phyloP scores from a whole-genome alignment of 2,888 invertebrate species.

The Punctoribates punctum region DNA sequence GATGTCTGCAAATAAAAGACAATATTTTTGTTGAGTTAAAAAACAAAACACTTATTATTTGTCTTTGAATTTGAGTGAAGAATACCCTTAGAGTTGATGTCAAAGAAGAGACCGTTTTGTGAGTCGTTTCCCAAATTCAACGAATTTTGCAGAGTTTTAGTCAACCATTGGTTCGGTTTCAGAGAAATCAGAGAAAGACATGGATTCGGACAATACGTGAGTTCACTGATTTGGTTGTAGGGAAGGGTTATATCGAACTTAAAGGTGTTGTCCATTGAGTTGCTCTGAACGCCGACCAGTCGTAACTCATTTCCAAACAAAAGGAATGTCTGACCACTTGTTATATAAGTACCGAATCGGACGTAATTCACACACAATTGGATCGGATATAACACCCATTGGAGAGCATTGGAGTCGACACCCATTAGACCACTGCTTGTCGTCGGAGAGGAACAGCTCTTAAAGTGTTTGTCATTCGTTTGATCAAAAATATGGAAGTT shows the following conservation, averaged over 20 bases:
- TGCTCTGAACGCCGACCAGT: not conserved
- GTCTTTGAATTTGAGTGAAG: not conserved
- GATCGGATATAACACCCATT: not conserved
- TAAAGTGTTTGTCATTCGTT: no score
- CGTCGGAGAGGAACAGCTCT: no score
- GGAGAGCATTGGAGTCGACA: not conserved
- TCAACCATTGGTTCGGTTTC: not conserved
- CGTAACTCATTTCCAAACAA: not conserved
- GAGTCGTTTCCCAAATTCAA: not conserved
- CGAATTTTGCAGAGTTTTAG: not conserved
- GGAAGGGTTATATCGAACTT: not conserved
- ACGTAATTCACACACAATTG: not conserved
- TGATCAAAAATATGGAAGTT: no score
- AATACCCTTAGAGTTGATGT: not conserved
- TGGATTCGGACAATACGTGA: not conserved
- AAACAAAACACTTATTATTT: not conserved
- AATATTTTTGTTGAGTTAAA: not conserved
- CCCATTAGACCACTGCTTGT: no score
- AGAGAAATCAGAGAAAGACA: not conserved
- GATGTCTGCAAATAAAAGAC: not conserved
- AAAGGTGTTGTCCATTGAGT: not conserved
- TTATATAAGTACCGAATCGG: slow-evolving; percentile 3
- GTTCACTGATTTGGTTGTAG: not conserved
- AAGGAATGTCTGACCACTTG: not conserved
- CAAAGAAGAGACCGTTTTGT: not conserved